These are phyloP conservation scores for Ia io DNA, from an alignment of 2,113 vertebrate species.

Conservation along the genomic window DNA sequence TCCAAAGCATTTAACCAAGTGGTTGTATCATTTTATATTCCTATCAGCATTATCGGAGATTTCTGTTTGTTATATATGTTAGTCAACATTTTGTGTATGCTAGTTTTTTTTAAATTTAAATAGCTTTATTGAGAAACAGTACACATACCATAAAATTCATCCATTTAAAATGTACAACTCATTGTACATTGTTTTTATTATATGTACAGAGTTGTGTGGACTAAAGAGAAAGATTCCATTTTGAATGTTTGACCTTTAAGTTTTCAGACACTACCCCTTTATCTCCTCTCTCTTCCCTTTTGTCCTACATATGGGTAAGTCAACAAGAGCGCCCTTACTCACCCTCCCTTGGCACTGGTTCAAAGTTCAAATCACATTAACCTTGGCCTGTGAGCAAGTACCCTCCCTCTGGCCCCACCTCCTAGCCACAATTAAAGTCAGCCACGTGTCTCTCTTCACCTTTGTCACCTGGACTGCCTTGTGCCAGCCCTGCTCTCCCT, in stretches of 20 bases:
- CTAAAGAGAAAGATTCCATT: neutral
- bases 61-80: neutral
- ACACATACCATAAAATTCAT: neutral
- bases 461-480: neutral
- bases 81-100: neutral
- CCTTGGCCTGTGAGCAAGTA: neutral
- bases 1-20: neutral
- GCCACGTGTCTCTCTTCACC: neutral
- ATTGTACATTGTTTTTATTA: neutral
- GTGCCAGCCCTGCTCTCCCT: neutral
- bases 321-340: fast-evolving
- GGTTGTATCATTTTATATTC: neutral
- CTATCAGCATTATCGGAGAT: neutral
- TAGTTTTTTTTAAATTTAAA: neutral
- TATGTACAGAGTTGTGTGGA: neutral
- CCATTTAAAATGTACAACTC: neutral
- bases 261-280: fast-evolving
- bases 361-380: neutral
- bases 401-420: neutral
- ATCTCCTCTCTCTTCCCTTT: fast-evolving
- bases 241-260: neutral
- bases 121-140: neutral
- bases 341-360: neutral
- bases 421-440: neutral
- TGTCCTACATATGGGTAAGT: neutral